A percentile compares a stretch with the other conserved stretches of the same genome.
Conservation (phyloP, 1,140 invertebrate genomes). For the Drosophila malerkotliana region DNA sequence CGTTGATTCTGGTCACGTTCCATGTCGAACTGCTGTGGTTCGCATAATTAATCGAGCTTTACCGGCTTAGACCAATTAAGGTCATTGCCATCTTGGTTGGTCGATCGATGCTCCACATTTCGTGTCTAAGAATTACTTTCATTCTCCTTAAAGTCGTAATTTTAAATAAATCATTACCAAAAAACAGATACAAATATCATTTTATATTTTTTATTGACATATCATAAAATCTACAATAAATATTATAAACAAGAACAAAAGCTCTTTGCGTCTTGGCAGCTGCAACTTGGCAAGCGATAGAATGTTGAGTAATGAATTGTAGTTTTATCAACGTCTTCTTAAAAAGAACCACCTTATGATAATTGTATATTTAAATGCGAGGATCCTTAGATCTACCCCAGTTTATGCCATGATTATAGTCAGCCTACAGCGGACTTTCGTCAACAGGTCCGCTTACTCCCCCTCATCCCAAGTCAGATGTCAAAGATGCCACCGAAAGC, state of each 20-base stretch:
- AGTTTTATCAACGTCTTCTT: conserved; percentile 8
- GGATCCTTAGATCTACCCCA: conserved; percentile 39
- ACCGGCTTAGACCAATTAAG: conserved; percentile 20
- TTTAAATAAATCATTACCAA: background rate
- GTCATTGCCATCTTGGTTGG: conserved; percentile 21
- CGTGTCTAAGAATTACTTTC: background rate
- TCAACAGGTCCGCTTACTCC: conserved; percentile 1
- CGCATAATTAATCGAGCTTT: conserved; percentile 22
- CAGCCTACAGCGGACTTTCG: conserved; percentile 47
- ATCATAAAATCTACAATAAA: background rate
- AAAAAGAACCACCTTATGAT: conserved; percentile 12
- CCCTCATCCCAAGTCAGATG: background rate
- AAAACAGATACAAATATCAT: background rate
- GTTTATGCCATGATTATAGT: conserved; percentile 52
- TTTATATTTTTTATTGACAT: conserved; percentile 14
- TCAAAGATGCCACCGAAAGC: background rate
- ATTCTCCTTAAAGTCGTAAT: background rate
- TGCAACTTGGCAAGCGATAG: background rate
- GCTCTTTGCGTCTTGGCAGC: conserved; percentile 22
- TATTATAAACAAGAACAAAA: conserved; percentile 27
- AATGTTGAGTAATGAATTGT: conserved; percentile 30
- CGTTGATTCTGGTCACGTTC: conserved; percentile 24
- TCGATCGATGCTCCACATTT: background rate
- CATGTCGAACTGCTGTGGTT: conserved; percentile 4
- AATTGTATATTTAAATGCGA: conserved; percentile 47